Evolutionary conservation across 1,140 invertebrate genomes (phyloP), one percentile per base, ranked within the genome.

Genomic region (Venturia canescens): DNA sequence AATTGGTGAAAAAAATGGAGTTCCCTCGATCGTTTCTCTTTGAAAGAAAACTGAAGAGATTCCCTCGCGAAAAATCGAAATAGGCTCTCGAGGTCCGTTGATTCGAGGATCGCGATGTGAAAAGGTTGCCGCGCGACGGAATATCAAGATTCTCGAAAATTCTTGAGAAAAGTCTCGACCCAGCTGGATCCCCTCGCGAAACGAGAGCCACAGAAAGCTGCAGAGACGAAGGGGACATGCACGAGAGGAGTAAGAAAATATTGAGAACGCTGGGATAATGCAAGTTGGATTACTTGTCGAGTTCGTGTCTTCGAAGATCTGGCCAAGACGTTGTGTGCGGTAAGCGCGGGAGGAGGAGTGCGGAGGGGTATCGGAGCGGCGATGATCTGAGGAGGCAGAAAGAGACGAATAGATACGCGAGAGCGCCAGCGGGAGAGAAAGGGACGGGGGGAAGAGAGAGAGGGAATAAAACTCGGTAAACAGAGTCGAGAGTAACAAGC

Each of bases 241-340:
- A 57, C 5, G 9, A 31, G 66, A 29, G 79, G 69, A 44, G 63
- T 15, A 44, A 60, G 63, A 72, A 27, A 71, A 79, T 71, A 80
- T 75, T 82, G 78, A 83, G 81, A 82, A 69, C 66, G n/a, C 29
- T 69, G 31, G 66, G 26, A 69, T 69, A 69, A 69, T 69, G 29
- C 66, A 69, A 29, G 66, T 31, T 69, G 66, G 66, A 69, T 69
- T 69, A 69, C 66, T 69, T n/a, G 66, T 69, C 66, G 66, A 31
- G 66, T 69, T 18, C 31, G 23, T 63, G n/a, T 69, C 29, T n/a
- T 69, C 66, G 11, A 23, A 53, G 50, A n/a, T 21, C 50, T 21
- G 3, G 60, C 38, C 38, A 44, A 63, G 60, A 63, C 21, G 3
- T 53, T 23, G 57, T 63, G 60, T 63, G 60, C 23, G 60, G 60